These are phyloP conservation scores for Pongo abelii DNA, from an alignment of 2,113 vertebrate species.

Conservation along the genomic window DNA sequence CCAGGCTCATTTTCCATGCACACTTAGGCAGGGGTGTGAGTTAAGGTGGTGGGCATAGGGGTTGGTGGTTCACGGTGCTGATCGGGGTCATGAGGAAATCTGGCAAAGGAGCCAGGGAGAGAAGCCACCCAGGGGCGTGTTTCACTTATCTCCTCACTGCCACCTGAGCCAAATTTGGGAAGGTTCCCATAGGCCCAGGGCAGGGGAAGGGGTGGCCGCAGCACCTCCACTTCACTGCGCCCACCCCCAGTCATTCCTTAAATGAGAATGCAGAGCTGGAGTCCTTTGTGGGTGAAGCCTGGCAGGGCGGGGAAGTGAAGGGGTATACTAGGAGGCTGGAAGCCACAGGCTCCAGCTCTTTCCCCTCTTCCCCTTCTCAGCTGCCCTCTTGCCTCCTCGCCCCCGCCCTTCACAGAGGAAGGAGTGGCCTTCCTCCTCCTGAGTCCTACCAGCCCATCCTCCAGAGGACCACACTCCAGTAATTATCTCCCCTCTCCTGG, in stretches of 20 bases:
- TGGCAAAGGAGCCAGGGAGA: not conserved
- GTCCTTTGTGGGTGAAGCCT: not conserved
- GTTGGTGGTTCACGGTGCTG: not conserved
- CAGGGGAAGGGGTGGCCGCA: not conserved
- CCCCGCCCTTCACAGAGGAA: not conserved
- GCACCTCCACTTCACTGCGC: not conserved
- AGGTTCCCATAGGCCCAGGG: not conserved
- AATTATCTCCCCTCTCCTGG: conserved; percentile 49
- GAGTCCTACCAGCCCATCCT: conserved; percentile 4
- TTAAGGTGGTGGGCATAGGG: not conserved
- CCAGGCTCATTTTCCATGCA: not conserved
- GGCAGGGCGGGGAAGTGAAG: not conserved
- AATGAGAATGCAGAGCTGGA: not conserved
- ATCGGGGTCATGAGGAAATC: not conserved
- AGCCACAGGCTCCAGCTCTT: not conserved
- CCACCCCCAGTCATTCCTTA: not conserved
- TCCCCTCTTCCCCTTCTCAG: not conserved
- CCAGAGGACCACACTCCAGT: not conserved
- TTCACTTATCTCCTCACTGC: not conserved
- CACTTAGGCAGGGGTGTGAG: not conserved
- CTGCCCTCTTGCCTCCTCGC: not conserved
- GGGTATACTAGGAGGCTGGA: not conserved
- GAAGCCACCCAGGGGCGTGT: not conserved
- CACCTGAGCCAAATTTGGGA: not conserved
- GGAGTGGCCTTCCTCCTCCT: not conserved